These are phyloP conservation scores for Lypha dubia DNA, from an alignment of 2,888 invertebrate genomes.

Conservation along the genomic window DNA sequence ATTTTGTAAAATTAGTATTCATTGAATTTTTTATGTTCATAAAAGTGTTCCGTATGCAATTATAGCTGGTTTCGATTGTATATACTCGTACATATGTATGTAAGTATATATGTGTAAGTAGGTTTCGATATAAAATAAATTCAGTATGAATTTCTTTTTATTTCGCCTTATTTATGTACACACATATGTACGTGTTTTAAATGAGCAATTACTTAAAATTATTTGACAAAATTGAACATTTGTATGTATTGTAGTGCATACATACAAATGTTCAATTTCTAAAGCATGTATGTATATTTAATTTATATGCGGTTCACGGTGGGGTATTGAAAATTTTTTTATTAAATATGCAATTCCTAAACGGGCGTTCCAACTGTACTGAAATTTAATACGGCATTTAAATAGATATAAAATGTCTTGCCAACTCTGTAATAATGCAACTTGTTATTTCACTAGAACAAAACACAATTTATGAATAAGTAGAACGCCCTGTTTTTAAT, in stretches of 20 bases:
- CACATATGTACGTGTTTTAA: slow-evolving; percentile 61
- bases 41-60: slow-evolving; percentile 6
- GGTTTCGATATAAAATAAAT: slow-evolving; percentile 2
- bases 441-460: no score
- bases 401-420: no score
- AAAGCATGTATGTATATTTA: no score
- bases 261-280: neutral
- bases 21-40: slow-evolving; percentile 26
- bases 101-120: neutral
- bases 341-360: no score
- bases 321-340: no score
- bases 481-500: no score
- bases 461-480: no score
- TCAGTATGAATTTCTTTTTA: neutral
- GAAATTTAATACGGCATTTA: no score
- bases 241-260: neutral
- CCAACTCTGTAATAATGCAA: no score
- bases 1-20: slow-evolving; percentile 42
- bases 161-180: slow-evolving; percentile 2
- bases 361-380: no score
- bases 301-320: no score
- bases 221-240: neutral
- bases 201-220: slow-evolving; percentile 55
- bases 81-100: neutral
- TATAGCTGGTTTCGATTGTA: neutral